These are phyloP conservation scores for Melanaphis sacchari DNA, from an alignment of 1,140 invertebrate genomes.

Conservation along the genomic window DNA sequence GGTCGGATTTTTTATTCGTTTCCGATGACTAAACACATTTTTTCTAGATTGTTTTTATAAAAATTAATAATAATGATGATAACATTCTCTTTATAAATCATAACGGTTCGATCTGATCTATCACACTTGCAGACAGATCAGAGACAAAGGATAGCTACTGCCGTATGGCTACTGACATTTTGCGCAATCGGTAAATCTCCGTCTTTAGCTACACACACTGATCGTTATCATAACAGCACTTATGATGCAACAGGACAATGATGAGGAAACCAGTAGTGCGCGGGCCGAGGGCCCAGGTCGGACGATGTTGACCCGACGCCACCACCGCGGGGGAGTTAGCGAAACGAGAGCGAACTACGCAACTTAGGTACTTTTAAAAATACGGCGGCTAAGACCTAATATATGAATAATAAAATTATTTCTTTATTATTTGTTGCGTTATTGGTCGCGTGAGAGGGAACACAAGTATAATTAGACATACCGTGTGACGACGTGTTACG, in stretches of 20 bases:
- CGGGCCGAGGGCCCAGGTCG: not conserved
- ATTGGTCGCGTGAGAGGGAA: not conserved
- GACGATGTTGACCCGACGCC: not conserved
- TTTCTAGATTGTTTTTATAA: not conserved
- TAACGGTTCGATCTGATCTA: not conserved
- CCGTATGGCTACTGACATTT: not conserved
- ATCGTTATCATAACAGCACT: not conserved
- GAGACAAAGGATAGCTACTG: not conserved
- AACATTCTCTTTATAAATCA: not conserved
- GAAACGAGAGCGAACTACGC: slow-evolving; percentile 28
- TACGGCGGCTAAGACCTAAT: not conserved
- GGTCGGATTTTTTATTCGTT: not conserved
- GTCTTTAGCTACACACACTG: not conserved
- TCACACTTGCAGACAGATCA: not conserved
- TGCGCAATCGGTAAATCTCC: slow-evolving; percentile 29
- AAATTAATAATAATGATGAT: slow-evolving; percentile 24
- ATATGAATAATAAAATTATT: not conserved
- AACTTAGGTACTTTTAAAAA: not conserved
- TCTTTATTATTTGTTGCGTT: not conserved
- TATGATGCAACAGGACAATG: slow-evolving; percentile 4
- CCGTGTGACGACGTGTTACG: not conserved
- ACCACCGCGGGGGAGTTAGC: not conserved
- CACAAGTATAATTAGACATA: not conserved
- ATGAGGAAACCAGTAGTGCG: slow-evolving; percentile 2
- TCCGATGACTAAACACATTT: not conserved